These are phyloP conservation scores for Podargus strigoides DNA, from an alignment of 2,797 vertebrate genomes.

Conservation along the genomic window DNA sequence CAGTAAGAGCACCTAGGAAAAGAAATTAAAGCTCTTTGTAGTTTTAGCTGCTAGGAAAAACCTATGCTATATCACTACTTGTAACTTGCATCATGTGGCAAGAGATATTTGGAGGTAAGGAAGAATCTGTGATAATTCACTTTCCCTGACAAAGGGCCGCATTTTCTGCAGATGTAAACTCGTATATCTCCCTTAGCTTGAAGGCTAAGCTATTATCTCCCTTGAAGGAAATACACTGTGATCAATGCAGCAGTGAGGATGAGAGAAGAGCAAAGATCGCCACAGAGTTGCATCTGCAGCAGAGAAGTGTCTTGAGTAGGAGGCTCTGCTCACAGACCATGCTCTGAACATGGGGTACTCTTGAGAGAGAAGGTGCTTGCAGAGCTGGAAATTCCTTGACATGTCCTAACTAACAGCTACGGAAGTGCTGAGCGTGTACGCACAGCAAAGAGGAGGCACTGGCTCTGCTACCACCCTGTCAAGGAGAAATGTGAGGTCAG, in stretches of 20 bases:
- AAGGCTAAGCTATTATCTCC: background rate
- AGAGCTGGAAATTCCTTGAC: background rate
- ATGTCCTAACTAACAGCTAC: background rate
- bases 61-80: background rate
- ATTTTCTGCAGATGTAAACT: background rate
- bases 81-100: background rate
- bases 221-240: background rate
- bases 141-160: background rate
- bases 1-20: background rate
- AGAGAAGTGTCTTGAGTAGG: background rate
- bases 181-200: background rate
- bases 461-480: background rate
- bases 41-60: background rate
- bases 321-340: background rate
- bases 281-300: background rate
- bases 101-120: background rate
- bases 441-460: background rate
- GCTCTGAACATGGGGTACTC: background rate
- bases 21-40: background rate
- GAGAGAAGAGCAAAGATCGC: background rate
- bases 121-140: background rate
- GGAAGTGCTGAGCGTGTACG: fast-evolving
- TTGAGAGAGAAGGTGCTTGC: background rate
- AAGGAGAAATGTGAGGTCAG: background rate
- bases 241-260: background rate